phyloP scores from a whole-genome alignment of 2,113 vertebrate species.

The Psilopogon haemacephalus region DNA sequence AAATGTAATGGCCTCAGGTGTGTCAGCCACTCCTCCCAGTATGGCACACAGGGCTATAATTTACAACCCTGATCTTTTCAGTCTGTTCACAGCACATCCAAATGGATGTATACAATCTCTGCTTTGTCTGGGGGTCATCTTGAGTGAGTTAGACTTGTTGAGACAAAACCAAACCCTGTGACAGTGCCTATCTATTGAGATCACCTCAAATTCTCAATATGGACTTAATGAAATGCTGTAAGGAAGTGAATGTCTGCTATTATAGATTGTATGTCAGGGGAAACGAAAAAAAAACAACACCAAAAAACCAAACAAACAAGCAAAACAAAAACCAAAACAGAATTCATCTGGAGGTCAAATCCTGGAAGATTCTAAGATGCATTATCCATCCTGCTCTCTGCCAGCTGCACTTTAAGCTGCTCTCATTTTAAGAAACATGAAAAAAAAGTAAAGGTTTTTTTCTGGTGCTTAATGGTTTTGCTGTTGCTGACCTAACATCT shows the following conservation, averaged over 20 bases:
- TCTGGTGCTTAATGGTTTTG: not conserved
- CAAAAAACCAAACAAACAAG: too few species aligned
- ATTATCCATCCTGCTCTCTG: not conserved
- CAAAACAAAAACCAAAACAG: not conserved
- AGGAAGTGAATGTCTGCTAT: not conserved
- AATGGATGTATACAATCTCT: not conserved
- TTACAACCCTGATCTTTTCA: not conserved
- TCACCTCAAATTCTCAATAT: not conserved
- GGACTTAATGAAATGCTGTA: not conserved
- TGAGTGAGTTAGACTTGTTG: not conserved
- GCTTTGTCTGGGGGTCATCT: not conserved
- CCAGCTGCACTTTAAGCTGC: not conserved
- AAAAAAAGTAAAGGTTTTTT: not conserved
- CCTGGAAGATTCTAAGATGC: not conserved
- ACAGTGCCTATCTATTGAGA: not conserved
- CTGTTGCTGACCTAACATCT: fast-evolving
- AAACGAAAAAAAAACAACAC: too few species aligned
- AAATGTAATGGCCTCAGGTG: not conserved
- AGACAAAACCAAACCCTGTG: not conserved
- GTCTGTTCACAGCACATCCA: not conserved
- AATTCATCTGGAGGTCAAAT: not conserved
- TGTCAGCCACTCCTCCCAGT: not conserved
- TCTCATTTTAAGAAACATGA: not conserved
- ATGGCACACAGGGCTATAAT: not conserved
- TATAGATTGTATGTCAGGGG: not conserved